These are phyloP conservation scores for Drosophila ficusphila DNA, from an alignment of 1,140 invertebrate species.

Conservation along the genomic window DNA sequence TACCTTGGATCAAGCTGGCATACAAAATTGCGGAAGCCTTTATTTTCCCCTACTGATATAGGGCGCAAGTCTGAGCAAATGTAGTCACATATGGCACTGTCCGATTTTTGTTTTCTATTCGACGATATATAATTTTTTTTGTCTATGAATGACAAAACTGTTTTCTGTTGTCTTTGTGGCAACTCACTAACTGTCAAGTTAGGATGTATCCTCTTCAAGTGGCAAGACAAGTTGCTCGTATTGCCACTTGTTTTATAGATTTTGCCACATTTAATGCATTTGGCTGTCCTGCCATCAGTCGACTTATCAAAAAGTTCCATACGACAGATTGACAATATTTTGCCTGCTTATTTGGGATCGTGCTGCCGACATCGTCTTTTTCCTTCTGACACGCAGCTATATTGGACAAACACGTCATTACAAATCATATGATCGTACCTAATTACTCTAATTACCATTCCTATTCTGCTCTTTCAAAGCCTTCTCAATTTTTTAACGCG, in stretches of 20 bases:
- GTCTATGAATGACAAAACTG: neutral
- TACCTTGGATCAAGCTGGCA: neutral
- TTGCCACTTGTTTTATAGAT: constrained; percentile 22
- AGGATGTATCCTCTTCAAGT: constrained; percentile 1
- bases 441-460: constrained; percentile 7
- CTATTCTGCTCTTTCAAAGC: constrained; percentile 3
- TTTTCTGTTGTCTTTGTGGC: neutral
- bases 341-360: neutral
- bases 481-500: constrained; percentile 6
- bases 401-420: neutral
- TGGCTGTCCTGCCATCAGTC: constrained; percentile 7
- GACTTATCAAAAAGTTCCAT: constrained; percentile 1
- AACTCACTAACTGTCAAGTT: constrained; percentile 3
- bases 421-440: neutral
- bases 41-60: constrained; percentile 6
- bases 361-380: too few species aligned
- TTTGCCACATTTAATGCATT: constrained; percentile 25
- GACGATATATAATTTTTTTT: neutral
- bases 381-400: neutral
- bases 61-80: neutral
- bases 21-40: constrained; percentile 19
- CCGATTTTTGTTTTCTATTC: constrained; percentile 2
- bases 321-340: neutral
- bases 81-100: neutral
- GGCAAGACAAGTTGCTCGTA: constrained; percentile 8